Base-by-base conservation (phyloP, 2,797 vertebrate species). In the Xiphorhynchus erythropygius region DNA sequence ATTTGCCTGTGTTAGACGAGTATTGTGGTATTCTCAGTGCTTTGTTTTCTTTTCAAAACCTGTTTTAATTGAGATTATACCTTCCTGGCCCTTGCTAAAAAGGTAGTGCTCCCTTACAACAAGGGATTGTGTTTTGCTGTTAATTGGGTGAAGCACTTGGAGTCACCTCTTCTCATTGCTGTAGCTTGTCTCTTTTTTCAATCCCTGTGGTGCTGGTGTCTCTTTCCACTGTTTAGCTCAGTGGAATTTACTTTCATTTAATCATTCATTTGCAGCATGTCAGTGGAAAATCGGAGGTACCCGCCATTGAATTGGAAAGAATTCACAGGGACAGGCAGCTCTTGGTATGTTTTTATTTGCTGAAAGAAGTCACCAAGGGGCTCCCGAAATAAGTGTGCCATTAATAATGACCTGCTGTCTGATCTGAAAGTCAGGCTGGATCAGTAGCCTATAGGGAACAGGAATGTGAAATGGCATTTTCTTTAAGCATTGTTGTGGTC, bases 201-300 rank as follows among this genome's bases (percentile, higher is more conserved):
- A 76, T 59, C 55, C 24, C 64, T 47, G 53, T 18, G 71, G 67
- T 93, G 89, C 42, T 95, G 93, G 93, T 95, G 82, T 97, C 93
- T 93, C 70, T 91, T 97, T 97, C 96, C 95, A 96, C 95, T 90
- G 64, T 97, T 96, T 97, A 92, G 93, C 81, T 97, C 90, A 28
- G 74, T 88, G 97, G 97, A 97, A 97, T 97, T 97, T 93, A 95
- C 91, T 94, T 96, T 96, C 86, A 96, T 97, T 97, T 91, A 94
- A 94, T 97, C 90, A 89, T 95, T 96, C 94, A 84, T 97, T 97
- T 95, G 73, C 93, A 97, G 93, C 89, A 92, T 77, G 92, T 63
- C 91, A 96, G 92, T 87, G 93, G 94, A 97, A 96, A 97, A 92
- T 91, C 1, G 0, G 96, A 95, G 94, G 91, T 92, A 95, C 87